Percentiles rank a stretch among this genome's conserved stretches.
These are phyloP conservation scores for Zhuqinia jingwanae DNA, from an alignment of 2,888 invertebrate genomes.

Conservation along the genomic window DNA sequence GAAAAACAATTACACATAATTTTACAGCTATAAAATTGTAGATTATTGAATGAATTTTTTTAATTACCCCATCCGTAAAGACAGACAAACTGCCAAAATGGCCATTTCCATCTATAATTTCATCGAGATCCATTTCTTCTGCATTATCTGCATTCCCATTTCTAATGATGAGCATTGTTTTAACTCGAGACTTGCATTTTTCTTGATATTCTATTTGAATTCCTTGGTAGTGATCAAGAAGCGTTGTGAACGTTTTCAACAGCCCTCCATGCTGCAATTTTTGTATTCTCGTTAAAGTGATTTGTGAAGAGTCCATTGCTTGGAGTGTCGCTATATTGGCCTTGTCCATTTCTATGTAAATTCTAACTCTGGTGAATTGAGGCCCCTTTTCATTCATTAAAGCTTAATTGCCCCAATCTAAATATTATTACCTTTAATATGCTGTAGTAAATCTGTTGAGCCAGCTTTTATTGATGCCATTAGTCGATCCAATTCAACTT, in stretches of 20 bases:
- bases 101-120: constrained; percentile 2
- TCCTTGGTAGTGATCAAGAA: constrained; percentile 5
- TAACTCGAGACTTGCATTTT: constrained; percentile 11
- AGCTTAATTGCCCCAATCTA: no score
- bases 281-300: neutral
- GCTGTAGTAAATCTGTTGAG: neutral
- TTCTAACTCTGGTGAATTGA: no score
- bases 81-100: constrained; percentile 7
- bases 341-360: constrained; percentile 18
- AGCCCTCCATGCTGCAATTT: neutral
- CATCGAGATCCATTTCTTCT: neutral
- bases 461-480: constrained; percentile 23
- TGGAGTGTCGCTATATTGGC: neutral
- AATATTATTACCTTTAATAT: no score
- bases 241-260: neutral
- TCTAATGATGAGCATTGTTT: constrained; percentile 5
- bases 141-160: neutral
- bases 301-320: neutral
- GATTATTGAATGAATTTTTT: neutral
- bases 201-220: constrained; percentile 23
- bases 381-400: no score
- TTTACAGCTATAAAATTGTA: neutral
- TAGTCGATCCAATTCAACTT: neutral
- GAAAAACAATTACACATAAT: neutral
- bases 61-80: constrained; percentile 10